Evolutionary conservation across 2,797 vertebrate genomes (phyloP), one percentile per base, ranked within the genome.

Genomic region (Gorsachius magnificus): DNA sequence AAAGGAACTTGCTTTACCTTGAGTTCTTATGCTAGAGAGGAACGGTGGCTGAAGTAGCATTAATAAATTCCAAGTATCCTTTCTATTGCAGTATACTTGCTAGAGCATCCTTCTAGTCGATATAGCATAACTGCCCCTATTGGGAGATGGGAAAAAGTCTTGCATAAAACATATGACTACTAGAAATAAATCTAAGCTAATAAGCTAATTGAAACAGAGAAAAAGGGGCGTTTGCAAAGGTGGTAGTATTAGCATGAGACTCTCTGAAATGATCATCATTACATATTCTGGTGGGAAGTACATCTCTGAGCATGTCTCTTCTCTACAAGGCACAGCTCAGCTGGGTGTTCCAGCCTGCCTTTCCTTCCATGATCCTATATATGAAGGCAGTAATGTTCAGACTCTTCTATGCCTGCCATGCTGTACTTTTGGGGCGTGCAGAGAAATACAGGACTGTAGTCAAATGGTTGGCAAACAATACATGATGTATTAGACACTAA

Each of bases 221-320:
- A 36, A 58, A 50, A 22, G n/a, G n/a, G 29, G 18, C 0, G 4
- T 38, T 25, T 53, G 85, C 63, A n/a, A 4, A 54, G 66, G 21
- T 7, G 79, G 7, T 48, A 35, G 22, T 64, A 18, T 17, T 16
- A 19, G 22, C 28, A 10, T 13, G 60, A 64, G 78, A 16, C 53
- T 10, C 38, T 60, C 53, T 36, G 56, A 20, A 54, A 4, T 36
- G 2, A 5, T 60, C 36, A 6, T 60, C 6, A 6, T 46, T 36
- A 16, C 9, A 1, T 46, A 11, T 41, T 64, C 22, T 36, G 29
- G 8, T 63, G 75, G 51, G 58, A 33, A 10, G 4, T 22, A 36
- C 45, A 10, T 29, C 58, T 68, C 7, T 18, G 53, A 82, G 53
- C 58, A 7, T 0, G 0, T 36, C 6, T 33, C 41, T 31, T 50